These are phyloP conservation scores for Drosophila nigrodunni DNA, from an alignment of 1,140 invertebrate species.

Conservation along the genomic window DNA sequence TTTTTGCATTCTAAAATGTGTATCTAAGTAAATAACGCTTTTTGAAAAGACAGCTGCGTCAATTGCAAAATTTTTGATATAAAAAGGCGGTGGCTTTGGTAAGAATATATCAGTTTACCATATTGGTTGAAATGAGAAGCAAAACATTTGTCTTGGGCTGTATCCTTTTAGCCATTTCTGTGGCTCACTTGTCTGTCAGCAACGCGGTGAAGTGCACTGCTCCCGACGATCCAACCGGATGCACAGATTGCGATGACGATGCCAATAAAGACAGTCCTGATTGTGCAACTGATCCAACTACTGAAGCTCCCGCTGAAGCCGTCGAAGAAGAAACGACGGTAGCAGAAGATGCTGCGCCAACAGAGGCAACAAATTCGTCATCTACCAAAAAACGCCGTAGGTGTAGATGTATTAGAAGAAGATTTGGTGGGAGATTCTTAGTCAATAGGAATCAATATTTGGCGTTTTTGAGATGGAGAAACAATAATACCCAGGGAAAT, in stretches of 20 bases:
- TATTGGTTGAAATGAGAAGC: slow-evolving; percentile 4
- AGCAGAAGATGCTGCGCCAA: neutral
- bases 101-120: slow-evolving; percentile 1
- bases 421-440: too few species aligned
- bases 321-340: neutral
- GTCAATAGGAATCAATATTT: too few species aligned
- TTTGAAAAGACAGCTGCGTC: neutral
- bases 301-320: neutral
- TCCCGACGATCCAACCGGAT: neutral
- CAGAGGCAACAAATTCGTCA: neutral
- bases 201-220: neutral
- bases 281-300: neutral
- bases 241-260: neutral
- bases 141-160: slow-evolving; percentile 10
- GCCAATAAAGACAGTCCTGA: neutral
- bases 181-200: neutral
- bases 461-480: too few species aligned
- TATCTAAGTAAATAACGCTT: neutral
- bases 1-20: neutral
- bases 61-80: slow-evolving; percentile 13
- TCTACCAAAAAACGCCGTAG: neutral
- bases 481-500: too few species aligned
- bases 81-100: neutral
- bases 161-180: slow-evolving; percentile 2
- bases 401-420: too few species aligned